These are phyloP conservation scores for Tipula unca DNA, from an alignment of 2,888 invertebrate genomes.

Conservation along the genomic window DNA sequence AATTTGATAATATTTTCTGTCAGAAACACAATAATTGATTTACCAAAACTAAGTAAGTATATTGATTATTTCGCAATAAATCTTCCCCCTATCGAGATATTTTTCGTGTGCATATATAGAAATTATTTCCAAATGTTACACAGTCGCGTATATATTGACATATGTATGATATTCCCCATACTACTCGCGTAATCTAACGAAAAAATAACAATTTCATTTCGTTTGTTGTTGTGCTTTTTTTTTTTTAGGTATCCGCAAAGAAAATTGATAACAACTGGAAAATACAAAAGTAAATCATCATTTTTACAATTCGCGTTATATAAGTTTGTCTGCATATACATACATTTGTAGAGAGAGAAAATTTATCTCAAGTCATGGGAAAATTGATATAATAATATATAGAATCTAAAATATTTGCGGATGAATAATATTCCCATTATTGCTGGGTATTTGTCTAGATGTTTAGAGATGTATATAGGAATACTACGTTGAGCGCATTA, in stretches of 20 bases:
- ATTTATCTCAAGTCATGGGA: background rate
- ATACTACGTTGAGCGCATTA: background rate
- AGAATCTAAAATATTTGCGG: background rate
- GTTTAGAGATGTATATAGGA: background rate
- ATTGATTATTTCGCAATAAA: background rate
- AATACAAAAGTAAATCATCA: slow-evolving; percentile 14
- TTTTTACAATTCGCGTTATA: background rate
- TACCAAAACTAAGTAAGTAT: background rate
- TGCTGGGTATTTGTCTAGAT: background rate
- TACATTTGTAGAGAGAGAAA: background rate
- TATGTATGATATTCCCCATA: background rate
- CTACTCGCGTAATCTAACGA: background rate
- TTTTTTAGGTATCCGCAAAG: background rate
- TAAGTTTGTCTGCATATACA: background rate
- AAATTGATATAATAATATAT: background rate
- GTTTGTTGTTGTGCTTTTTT: background rate
- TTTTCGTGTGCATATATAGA: background rate
- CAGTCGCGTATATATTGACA: background rate
- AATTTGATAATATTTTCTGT: background rate
- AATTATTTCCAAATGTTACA: background rate
- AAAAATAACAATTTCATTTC: no score
- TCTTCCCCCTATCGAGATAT: background rate
- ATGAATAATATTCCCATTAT: background rate
- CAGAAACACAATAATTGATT: background rate
- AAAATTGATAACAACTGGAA: background rate